A percentile compares a stretch with the other conserved stretches of the same genome.
phyloP scores from a whole-genome alignment of 2,797 vertebrate species.

The Muscicapa comitata region DNA sequence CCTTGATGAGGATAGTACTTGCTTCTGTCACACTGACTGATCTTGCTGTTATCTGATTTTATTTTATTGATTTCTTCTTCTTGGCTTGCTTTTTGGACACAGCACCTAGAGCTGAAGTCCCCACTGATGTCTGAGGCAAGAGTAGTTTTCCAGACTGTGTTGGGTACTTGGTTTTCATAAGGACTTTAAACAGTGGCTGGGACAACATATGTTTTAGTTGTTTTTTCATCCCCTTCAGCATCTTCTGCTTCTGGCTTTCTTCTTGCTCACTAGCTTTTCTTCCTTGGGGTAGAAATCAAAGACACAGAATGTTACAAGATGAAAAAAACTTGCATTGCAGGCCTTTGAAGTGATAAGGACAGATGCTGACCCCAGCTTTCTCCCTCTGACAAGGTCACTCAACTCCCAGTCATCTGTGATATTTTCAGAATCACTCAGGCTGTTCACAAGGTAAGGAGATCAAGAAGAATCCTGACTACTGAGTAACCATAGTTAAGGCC shows the following conservation, averaged over 20 bases:
- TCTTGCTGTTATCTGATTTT: neutral
- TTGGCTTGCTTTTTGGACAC: constrained; percentile 72
- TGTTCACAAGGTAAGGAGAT: neutral
- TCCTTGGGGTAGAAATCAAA: constrained; percentile 71
- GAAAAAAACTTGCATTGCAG: neutral
- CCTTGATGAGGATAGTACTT: neutral
- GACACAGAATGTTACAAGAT: neutral
- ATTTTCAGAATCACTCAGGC: neutral
- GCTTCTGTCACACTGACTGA: neutral
- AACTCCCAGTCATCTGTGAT: neutral
- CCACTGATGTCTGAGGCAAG: constrained; percentile 58
- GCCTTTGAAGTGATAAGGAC: neutral
- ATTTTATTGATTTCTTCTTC: constrained; percentile 31
- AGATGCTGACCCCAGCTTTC: neutral
- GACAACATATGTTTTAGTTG: constrained; percentile 85
- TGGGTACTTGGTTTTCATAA: constrained; percentile 90
- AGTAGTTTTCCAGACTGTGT: constrained; percentile 88
- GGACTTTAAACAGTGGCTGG: constrained; percentile 84
- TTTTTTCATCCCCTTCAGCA: constrained; percentile 89
- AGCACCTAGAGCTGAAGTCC: constrained; percentile 73
- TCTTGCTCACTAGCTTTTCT: constrained; percentile 73
- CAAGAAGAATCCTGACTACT: neutral
- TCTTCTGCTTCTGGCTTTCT: constrained; percentile 84
- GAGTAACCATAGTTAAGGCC: neutral
- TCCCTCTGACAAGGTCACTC: neutral